Evolutionary conservation across 2,888 invertebrate genomes (phyloP).

Genomic region (Synanthedon myopaeformis): DNA sequence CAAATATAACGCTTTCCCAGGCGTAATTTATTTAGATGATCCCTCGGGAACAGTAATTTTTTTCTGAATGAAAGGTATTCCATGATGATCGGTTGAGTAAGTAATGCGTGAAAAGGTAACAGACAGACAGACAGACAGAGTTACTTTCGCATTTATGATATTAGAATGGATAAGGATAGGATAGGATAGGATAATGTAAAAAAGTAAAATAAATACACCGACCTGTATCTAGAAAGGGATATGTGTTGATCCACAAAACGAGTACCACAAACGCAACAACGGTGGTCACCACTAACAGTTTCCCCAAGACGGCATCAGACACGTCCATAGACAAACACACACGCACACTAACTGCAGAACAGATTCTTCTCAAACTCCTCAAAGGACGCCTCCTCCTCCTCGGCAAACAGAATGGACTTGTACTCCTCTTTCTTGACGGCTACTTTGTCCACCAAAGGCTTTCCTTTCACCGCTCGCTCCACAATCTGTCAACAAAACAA

Average conservation of each 20-base stretch:
- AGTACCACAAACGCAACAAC: conserved; percentile 67
- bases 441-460: conserved; percentile 43
- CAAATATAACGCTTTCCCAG: no score
- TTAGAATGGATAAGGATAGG: no score
- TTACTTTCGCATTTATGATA: no score
- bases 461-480: conserved; percentile 65
- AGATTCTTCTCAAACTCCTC: conserved; percentile 76
- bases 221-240: conserved; percentile 77
- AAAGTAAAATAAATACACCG: conserved; percentile 8
- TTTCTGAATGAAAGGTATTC: no score
- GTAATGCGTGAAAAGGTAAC: no score
- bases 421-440: conserved; percentile 51
- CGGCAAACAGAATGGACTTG: conserved; percentile 73
- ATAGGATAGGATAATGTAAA: no score
- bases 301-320: conserved; percentile 70
- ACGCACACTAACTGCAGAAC: conserved; percentile 47
- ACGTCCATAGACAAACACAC: conserved; percentile 56
- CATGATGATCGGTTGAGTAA: no score
- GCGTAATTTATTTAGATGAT: no score
- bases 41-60: no score
- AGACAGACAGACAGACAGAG: no score
- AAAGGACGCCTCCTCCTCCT: conserved; percentile 73
- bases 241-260: conserved; percentile 75
- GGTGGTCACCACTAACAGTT: conserved; percentile 65
- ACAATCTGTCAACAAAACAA: conserved; percentile 57